phyloP scores from a whole-genome alignment of 2,113 vertebrate species.

The Aramus guarauna region DNA sequence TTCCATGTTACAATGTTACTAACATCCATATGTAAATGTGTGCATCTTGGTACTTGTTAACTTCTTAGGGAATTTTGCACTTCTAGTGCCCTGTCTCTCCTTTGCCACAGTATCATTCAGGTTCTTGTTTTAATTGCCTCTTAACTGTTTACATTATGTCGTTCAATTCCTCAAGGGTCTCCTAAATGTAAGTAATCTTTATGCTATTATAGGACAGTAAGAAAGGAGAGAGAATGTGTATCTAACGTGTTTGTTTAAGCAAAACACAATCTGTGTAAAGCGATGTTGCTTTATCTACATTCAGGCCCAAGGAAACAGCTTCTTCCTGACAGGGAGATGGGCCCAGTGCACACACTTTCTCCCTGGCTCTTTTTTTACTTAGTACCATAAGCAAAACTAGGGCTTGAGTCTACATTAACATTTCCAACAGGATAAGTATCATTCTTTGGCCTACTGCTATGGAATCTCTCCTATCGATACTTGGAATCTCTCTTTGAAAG shows the following conservation, averaged over 20 bases:
- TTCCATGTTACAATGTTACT: background rate
- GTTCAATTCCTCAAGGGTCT: background rate
- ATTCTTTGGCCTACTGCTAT: background rate
- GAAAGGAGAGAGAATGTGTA: background rate
- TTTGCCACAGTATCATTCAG: background rate
- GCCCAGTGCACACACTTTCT: background rate
- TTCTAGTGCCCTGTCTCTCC: background rate
- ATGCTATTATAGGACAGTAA: background rate
- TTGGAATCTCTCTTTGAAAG: background rate
- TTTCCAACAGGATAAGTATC: background rate
- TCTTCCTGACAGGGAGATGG: background rate
- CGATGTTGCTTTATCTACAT: background rate
- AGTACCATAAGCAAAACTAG: background rate
- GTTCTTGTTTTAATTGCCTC: background rate
- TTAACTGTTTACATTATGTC: background rate
- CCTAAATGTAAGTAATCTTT: background rate
- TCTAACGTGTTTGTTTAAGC: background rate
- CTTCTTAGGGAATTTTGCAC: background rate
- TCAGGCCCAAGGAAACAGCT: background rate
- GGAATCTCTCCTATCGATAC: background rate
- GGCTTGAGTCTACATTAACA: background rate
- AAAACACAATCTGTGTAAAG: background rate
- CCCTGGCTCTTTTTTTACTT: background rate
- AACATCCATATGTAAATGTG: background rate
- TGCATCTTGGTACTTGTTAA: background rate